Evolutionary conservation across 2,888 invertebrate species (phyloP), one percentile per base, ranked within the genome.

Genomic region (Parnassius mnemosyne): DNA sequence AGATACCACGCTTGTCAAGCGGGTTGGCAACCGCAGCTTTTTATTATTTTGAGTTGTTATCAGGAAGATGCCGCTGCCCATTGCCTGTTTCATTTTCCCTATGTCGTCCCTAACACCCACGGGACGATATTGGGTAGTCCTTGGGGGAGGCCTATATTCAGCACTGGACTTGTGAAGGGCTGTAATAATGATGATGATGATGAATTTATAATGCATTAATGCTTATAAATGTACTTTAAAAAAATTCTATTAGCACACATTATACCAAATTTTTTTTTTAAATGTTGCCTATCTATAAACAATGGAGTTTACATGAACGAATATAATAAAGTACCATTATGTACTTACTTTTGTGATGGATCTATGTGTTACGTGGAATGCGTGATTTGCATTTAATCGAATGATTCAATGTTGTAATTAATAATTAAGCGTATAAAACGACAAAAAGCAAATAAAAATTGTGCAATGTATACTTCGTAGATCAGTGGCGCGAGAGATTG

Each of bases 371-470:
- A 55, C 13, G 55, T 49, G 42, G 46, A 60, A 64, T 65, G 68
- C 64, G 60, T 43, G 56, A 13, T n/a, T 60, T 66, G 68, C 69
- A 66, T 69, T 66, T 66, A 69, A 63, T 61, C 58, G 59, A 70
- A 70, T 59, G 70, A 68, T 68, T 68, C 63, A 69, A 67, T 68
- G 59, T 69, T 60, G 66, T 61, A 67, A 68, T 68, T 69, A 70
- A 67, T 68, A 68, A 60, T 68, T 64, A 70, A 70, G 68, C 67
- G 60, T 66, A 68, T 66, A 69, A 65, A 63, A 65, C 58, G 62
- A 66, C 63, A 68, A 69, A 72, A 69, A 71, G 51, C 56, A 69
- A 73, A 70, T 71, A 75, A 74, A 72, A 75, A 69, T 64, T 63
- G 60, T 63, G 56, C 60, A 59, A 54, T 51, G 34, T 53, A 13